phyloP scores from a whole-genome alignment of 2,113 vertebrate species.

The Reinhardtius hippoglossoides region DNA sequence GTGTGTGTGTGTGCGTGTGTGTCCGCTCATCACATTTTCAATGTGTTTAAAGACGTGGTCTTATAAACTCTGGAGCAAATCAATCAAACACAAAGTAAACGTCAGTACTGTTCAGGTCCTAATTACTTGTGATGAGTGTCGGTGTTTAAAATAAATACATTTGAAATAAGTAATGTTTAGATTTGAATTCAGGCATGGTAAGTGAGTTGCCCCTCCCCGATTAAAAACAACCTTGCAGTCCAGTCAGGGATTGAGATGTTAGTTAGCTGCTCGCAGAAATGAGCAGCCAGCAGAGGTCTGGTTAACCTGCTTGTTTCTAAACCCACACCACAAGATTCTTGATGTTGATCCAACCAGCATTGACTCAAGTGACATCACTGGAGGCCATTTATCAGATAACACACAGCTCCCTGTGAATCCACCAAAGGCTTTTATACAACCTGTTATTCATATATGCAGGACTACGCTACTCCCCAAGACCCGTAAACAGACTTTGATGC shows the following conservation, averaged over 20 bases:
- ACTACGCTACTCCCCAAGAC: not conserved
- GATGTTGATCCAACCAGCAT: not conserved
- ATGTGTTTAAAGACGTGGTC: no score
- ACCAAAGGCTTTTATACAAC: conserved; percentile 10
- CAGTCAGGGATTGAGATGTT: not conserved
- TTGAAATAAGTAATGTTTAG: no score
- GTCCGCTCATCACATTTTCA: no score
- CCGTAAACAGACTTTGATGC: conserved; percentile 5
- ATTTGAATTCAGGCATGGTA: no score
- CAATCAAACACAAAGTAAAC: no score
- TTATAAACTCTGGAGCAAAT: no score
- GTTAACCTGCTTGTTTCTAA: not conserved
- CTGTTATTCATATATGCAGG: not conserved
- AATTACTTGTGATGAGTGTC: no score
- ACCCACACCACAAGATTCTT: not conserved
- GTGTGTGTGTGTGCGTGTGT: no score
- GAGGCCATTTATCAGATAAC: not conserved
- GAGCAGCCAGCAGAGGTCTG: not conserved
- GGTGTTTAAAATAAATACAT: no score
- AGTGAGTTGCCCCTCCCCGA: no score
- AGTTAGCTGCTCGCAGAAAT: not conserved
- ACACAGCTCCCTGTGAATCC: not conserved
- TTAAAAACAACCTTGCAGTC: no score
- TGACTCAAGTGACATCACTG: conserved; percentile 6
- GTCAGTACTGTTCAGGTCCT: no score